phyloP scores from a whole-genome alignment of 1,140 invertebrate genomes.

The Formica exsecta region DNA sequence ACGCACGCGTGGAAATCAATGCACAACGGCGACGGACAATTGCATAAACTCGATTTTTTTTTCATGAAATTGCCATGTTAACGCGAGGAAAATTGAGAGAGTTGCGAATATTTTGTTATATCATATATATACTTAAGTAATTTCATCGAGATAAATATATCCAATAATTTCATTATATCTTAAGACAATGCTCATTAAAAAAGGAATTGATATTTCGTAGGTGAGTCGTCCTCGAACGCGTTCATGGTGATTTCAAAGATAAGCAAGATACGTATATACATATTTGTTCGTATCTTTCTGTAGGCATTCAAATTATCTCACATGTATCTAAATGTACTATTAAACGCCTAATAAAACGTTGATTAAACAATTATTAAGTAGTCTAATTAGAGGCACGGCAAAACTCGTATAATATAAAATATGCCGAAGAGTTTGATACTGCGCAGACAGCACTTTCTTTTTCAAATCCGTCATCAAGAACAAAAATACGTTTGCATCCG shows the following conservation, averaged over 20 bases:
- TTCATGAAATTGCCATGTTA: not conserved
- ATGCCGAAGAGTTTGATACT: not conserved
- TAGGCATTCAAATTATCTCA: not conserved
- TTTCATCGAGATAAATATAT: not conserved
- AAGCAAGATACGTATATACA: not conserved
- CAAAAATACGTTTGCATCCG: not conserved
- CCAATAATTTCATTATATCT: slow-evolving; percentile 22
- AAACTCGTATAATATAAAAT: not conserved
- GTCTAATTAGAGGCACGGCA: not conserved
- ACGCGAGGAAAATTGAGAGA: not conserved
- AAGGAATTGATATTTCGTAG: not conserved
- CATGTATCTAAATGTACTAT: not conserved
- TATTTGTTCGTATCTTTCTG: slow-evolving; percentile 1
- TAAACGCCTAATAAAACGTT: not conserved
- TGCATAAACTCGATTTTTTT: not conserved
- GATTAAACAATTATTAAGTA: not conserved
- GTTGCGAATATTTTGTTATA: not conserved
- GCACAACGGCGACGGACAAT: too few relatives aligned
- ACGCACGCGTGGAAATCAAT: not conserved
- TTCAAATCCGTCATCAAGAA: slow-evolving; percentile 3
- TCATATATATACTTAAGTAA: not conserved
- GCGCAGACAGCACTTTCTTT: not conserved
- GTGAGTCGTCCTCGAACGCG: not conserved
- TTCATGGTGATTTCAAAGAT: slow-evolving; percentile 25
- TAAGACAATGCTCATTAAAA: not conserved